Percentiles rank a stretch among this genome's conserved stretches.
Conservation (phyloP, 2,888 invertebrate genomes). For the Willowsia nigromaculata region DNA sequence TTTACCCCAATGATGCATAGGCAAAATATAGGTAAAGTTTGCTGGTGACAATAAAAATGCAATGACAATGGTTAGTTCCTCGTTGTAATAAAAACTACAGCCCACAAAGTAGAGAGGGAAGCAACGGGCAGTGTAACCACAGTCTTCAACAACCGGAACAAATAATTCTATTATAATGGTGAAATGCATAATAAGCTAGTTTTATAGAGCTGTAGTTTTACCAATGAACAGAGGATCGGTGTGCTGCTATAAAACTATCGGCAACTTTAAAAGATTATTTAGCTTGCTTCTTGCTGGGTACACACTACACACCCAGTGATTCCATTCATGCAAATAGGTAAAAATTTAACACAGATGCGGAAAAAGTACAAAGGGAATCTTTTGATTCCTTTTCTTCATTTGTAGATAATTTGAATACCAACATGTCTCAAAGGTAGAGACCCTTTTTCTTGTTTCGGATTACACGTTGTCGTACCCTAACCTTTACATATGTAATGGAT, state of each 20-base stretch:
- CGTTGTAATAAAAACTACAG: slow-evolving; percentile 49
- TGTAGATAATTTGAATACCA: background rate
- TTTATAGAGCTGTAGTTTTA: background rate
- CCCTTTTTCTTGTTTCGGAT: background rate
- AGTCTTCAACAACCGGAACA: slow-evolving; percentile 33
- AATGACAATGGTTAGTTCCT: background rate
- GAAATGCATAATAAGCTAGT: background rate
- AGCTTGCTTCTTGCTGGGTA: background rate
- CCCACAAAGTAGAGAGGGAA: slow-evolving; percentile 51
- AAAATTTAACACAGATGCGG: background rate
- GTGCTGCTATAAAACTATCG: slow-evolving; percentile 2
- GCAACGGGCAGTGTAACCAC: slow-evolving; percentile 37
- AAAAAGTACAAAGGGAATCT: background rate
- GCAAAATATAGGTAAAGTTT: background rate
- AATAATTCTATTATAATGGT: background rate
- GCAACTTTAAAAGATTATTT: slow-evolving; percentile 31
- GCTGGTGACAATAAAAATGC: background rate
- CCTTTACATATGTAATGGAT: background rate
- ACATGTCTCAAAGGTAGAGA: background rate
- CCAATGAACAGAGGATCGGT: background rate
- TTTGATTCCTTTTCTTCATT: background rate
- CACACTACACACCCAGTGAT: too few relatives aligned
- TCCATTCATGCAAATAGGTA: too few relatives aligned
- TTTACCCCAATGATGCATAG: too few relatives aligned
- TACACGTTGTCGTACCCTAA: background rate